These are phyloP conservation scores for Triplophysa dalaica DNA, from an alignment of 2,113 vertebrate genomes.

Conservation along the genomic window DNA sequence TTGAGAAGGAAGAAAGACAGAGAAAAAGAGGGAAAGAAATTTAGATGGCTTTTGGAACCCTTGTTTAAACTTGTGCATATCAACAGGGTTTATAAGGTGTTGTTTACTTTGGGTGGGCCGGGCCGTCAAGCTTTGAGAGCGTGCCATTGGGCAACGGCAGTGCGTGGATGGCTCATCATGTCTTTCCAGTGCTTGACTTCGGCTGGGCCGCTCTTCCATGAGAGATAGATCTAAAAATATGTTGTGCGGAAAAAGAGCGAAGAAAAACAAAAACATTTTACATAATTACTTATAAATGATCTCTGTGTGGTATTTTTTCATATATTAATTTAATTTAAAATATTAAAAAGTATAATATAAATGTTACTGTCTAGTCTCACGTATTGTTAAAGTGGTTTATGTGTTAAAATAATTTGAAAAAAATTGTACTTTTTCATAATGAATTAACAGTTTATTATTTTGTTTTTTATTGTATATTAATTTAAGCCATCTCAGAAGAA, in stretches of 20 bases:
- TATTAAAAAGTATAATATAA: too few relatives aligned
- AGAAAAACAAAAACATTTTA: background rate
- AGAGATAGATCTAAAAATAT: slow-evolving; percentile 89
- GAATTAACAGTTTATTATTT: too few relatives aligned
- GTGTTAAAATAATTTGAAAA: too few relatives aligned
- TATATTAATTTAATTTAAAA: too few relatives aligned
- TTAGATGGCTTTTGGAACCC: slow-evolving; percentile 81
- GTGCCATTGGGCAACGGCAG: slow-evolving; percentile 96
- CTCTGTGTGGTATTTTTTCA: too few relatives aligned
- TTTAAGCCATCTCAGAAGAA: too few relatives aligned
- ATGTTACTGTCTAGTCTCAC: too few relatives aligned
- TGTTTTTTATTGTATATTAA: too few relatives aligned
- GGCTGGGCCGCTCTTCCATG: slow-evolving; percentile 97
- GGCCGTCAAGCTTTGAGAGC: slow-evolving; percentile 92
- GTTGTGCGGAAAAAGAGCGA: slow-evolving; percentile 24
- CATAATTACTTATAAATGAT: too few relatives aligned
- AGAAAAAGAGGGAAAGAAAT: slow-evolving; percentile 59
- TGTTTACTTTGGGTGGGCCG: slow-evolving; percentile 50
- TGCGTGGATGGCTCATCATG: slow-evolving; percentile 95
- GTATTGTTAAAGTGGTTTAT: too few relatives aligned
- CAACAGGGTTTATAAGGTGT: slow-evolving; percentile 62
- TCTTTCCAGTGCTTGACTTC: slow-evolving; percentile 99
- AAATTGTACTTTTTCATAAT: too few relatives aligned
- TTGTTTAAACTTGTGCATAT: slow-evolving; percentile 82
- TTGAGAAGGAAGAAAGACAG: slow-evolving; percentile 7